phyloP scores from a whole-genome alignment of 2,797 vertebrate genomes.

The Platyrinchus mystaceus region DNA sequence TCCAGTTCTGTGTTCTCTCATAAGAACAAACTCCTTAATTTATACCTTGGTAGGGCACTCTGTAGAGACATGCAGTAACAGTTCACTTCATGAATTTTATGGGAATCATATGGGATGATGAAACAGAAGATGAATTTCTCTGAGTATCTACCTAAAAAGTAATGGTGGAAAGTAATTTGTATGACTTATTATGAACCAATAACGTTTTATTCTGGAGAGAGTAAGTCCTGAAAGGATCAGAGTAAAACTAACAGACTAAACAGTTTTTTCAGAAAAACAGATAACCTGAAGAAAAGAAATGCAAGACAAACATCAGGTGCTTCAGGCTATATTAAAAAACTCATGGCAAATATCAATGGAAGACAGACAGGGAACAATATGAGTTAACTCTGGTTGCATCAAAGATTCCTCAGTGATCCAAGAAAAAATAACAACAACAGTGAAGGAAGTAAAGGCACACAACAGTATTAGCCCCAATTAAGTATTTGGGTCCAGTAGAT shows the following conservation, averaged over 20 bases:
- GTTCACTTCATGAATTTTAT: neutral
- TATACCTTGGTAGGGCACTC: accelerated
- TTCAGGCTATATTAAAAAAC: neutral
- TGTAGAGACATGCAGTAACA: neutral
- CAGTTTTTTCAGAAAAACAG: neutral
- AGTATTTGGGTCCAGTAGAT: neutral
- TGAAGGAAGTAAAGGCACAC: neutral
- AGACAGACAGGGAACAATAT: neutral
- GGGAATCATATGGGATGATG: neutral
- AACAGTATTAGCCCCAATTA: neutral
- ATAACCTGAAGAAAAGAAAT: neutral
- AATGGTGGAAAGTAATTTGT: neutral
- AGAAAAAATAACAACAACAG: neutral
- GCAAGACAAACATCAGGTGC: neutral
- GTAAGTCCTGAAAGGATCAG: neutral
- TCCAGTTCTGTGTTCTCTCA: neutral
- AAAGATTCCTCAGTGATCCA: neutral
- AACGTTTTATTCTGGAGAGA: neutral
- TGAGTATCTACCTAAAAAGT: neutral
- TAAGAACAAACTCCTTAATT: neutral
- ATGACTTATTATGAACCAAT: neutral
- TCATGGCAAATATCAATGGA: neutral
- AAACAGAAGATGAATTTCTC: neutral
- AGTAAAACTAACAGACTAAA: neutral
- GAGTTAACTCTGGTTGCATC: neutral